Evolutionary conservation across 2,888 invertebrate genomes (phyloP).

Genomic region (Sthenelais limicola): DNA sequence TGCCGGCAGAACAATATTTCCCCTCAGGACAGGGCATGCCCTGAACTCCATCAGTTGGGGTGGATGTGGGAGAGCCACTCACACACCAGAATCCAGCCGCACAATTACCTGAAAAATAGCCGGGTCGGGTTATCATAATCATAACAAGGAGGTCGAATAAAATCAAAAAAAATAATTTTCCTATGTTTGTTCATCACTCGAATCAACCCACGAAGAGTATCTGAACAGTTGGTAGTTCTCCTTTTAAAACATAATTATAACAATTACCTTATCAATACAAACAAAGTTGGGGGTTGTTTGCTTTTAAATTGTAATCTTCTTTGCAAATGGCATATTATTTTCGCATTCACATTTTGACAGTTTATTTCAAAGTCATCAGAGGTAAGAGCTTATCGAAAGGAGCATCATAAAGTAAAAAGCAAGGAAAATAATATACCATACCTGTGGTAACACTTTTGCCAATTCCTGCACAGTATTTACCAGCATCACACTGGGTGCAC

Average conservation of each 20-base stretch:
- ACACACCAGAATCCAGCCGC: conserved; percentile 67
- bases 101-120: conserved; percentile 58
- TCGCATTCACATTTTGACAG: neutral
- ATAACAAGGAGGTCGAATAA: too few species aligned
- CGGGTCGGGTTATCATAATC: too few species aligned
- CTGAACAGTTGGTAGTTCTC: too few species aligned
- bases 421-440: conserved; percentile 1
- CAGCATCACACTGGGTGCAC: conserved; percentile 65
- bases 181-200: too few species aligned
- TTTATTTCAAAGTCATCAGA: too few species aligned
- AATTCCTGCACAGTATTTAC: conserved; percentile 61
- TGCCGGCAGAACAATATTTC: conserved; percentile 62
- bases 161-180: too few species aligned
- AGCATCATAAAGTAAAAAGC: neutral
- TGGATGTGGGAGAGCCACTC: conserved; percentile 61
- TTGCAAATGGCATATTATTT: neutral
- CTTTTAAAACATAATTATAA: too few species aligned
- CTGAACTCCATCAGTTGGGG: conserved; percentile 63
- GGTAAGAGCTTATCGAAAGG: neutral
- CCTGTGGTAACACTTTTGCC: conserved; percentile 50
- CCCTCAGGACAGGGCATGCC: conserved; percentile 65
- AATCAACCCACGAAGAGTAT: too few species aligned
- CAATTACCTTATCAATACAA: too few species aligned
- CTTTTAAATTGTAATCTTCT: too few species aligned
- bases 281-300: too few species aligned